Base-by-base conservation (phyloP, 1,140 invertebrate genomes). In the Papilio glaucus region DNA sequence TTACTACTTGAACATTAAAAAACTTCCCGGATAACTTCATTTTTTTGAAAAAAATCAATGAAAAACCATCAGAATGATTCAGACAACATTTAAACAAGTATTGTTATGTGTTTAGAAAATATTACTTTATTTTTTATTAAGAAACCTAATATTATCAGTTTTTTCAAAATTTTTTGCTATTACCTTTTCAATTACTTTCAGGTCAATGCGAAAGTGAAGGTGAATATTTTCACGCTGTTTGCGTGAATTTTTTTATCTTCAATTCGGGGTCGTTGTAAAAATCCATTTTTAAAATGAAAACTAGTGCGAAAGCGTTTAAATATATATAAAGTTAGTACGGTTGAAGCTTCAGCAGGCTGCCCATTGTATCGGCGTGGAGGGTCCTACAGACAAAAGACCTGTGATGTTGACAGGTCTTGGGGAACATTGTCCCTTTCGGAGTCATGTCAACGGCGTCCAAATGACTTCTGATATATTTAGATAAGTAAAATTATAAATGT, bases 241-340 rank as follows among this genome's bases (percentile, higher is more conserved):
- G n/a, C n/a, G n/a, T n/a, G n/a, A n/a, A n/a, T n/a, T n/a, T n/a
- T n/a, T n/a, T 65, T 37, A n/a, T 7, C 41, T n/a, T 45, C 21
- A 45, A 68, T 26, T 45, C 3, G 39, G 8, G 18, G 13, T 53
- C 67, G n/a, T 69, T 15, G 67, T 49, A 37, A 53, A 45, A 33
- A 53, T 69, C 24, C 67, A 69, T 69, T 69, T 69, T 69, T 53
- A 49, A 38, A 69, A 69, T 69, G 13, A 69, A 53, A 69, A 69
- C 42, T 15, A 53, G 67, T 45, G 67, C 42, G 67, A 69, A 63
- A 69, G 42, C 67, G 42, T 69, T 63, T 49, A 69, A 69, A 68
- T n/a, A 69, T 69, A 53, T 69, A 69, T 69, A 37, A 53, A 49
- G 67, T 49, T 69, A 37, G 24, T 49, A 49, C 26, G 29, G 42